Conservation (phyloP, 2,888 invertebrate species). For the Netelia inedita region DNA sequence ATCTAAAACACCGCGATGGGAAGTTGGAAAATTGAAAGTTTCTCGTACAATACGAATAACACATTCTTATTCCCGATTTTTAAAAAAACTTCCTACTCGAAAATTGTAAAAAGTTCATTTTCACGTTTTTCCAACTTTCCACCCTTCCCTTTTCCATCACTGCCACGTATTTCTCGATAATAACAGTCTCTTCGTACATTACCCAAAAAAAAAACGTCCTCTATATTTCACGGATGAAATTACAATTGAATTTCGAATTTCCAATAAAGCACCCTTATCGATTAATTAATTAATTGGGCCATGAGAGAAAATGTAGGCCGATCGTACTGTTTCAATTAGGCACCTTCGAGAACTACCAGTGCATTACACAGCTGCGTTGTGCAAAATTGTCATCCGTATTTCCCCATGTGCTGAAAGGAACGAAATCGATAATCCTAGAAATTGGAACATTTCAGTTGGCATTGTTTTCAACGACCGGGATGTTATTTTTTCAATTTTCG, state of each 20-base stretch:
- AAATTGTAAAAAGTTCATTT: too few relatives aligned
- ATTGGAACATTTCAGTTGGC: neutral
- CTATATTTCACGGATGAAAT: neutral
- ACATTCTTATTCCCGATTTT: too few relatives aligned
- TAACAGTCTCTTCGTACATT: too few relatives aligned
- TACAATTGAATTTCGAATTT: neutral
- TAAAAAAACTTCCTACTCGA: too few relatives aligned
- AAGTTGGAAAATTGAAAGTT: too few relatives aligned
- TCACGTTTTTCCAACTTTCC: too few relatives aligned
- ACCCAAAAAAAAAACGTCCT: neutral
- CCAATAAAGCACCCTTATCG: neutral
- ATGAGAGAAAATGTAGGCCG: neutral
- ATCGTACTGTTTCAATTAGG: neutral
- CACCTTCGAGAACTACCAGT: neutral
- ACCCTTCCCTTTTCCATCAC: too few relatives aligned
- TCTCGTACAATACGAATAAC: too few relatives aligned
- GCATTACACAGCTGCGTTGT: neutral
- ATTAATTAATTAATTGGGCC: neutral
- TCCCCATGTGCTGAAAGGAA: neutral
- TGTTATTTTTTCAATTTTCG: neutral
- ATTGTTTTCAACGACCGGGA: neutral
- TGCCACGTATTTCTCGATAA: too few relatives aligned
- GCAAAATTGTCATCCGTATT: neutral
- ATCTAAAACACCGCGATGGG: too few relatives aligned
- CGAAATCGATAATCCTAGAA: neutral